These are phyloP conservation scores for Batillaria attramentaria DNA, from an alignment of 1,140 invertebrate species.

Conservation along the genomic window DNA sequence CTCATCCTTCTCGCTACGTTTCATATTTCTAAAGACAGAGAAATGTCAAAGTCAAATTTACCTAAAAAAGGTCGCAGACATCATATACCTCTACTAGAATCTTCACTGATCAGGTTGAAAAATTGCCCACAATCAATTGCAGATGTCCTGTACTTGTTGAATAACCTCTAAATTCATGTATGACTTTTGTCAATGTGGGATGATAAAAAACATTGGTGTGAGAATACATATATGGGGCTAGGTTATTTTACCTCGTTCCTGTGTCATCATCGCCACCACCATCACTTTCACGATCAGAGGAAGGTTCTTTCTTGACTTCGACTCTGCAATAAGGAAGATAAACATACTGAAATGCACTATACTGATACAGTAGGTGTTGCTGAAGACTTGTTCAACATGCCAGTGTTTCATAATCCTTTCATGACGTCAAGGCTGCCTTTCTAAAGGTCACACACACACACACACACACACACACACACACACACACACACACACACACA, in stretches of 20 bases:
- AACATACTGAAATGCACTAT: too few species aligned
- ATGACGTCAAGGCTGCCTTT: not conserved
- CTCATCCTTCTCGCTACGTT: not conserved
- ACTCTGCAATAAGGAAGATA: not conserved
- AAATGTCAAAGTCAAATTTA: too few species aligned
- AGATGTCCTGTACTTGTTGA: too few species aligned
- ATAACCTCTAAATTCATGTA: too few species aligned
- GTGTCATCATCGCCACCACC: not conserved
- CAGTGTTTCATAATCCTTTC: not conserved
- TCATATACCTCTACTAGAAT: too few species aligned
- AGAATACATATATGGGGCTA: not conserved
- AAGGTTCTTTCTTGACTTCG: conserved; percentile 5
- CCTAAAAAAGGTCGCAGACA: too few species aligned
- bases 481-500: conserved; percentile 8
- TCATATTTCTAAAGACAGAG: not conserved
- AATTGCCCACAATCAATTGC: too few species aligned
- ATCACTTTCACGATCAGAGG: not conserved
- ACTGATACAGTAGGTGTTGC: too few species aligned
- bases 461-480: not conserved
- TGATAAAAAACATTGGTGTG: too few species aligned
- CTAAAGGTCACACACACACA: not conserved
- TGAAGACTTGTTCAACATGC: not conserved
- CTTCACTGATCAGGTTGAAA: too few species aligned
- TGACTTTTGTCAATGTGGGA: too few species aligned
- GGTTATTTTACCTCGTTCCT: not conserved